Evolutionary conservation across 2,797 vertebrate genomes (phyloP), one percentile per base, ranked within the genome.

Genomic region (Microctenopoma steveboyesi): DNA sequence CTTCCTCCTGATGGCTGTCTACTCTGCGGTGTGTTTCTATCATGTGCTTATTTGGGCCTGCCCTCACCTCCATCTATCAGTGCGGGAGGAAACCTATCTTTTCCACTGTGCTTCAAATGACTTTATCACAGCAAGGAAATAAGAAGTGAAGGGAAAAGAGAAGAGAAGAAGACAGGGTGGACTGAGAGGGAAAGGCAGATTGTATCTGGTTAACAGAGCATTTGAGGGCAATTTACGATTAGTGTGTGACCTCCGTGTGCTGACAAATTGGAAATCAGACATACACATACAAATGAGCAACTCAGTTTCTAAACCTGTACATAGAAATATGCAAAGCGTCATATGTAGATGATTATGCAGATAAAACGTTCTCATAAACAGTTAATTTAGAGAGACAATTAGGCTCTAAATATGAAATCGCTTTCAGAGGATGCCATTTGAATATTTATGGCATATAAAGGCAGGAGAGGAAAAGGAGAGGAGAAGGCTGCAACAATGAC

Each of bases 151-250:
- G 52, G 59, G 16, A 80, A 39, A 14, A 64, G n/a, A 68, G 59
- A 62, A 33, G 33, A 68, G 68, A 57, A 64, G 33, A 40, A 40
- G 66, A 61, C 57, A 63, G 59, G 53, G 67, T 30, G 58, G 50
- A 66, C 39, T 0, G 22, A 12, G 16, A 15, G 37, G 30, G 66
- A 67, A 57, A 40, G 25, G 42, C 51, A 30, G 67, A 67, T 80
- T 1, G 66, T 72, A 80, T 82, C 80, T 85, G 74, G 58, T 86
- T 83, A 82, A 76, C 55, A 56, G 73, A 54, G 59, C 82, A 83
- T 72, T 80, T 82, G 79, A 84, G 84, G 74, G 79, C 82, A 83
- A 85, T 86, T 91, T 77, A 3, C 72, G 83, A 88, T 88, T 66
- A 89, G 69, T n/a, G 58, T 0, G 11, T 78, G 72, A 86, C 81